Conservation (phyloP, 2,113 vertebrate species). For the Phasianus colchicus region DNA sequence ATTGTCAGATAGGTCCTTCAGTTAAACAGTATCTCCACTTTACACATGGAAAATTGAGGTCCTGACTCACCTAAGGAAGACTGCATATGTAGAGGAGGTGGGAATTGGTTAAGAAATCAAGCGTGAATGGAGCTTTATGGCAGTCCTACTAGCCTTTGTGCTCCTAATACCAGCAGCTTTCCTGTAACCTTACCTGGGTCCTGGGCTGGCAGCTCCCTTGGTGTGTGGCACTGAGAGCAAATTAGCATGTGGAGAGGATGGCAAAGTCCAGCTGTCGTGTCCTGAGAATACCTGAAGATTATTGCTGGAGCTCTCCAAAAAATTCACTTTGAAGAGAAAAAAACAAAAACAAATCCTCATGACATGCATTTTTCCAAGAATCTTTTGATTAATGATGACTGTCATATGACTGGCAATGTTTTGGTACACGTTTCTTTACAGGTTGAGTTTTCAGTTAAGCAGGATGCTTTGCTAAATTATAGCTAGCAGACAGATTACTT, state of each 20-base stretch:
- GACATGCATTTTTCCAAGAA: neutral
- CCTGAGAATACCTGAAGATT: slow-evolving; percentile 85
- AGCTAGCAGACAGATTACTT: neutral
- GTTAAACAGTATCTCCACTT: neutral
- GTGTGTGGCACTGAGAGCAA: slow-evolving; percentile 78
- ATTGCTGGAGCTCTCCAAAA: slow-evolving; percentile 80
- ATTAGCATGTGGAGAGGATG: slow-evolving; percentile 79
- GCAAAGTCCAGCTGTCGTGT: slow-evolving; percentile 86
- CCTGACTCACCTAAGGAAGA: neutral
- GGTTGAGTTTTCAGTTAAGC: neutral
- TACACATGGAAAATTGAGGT: neutral
- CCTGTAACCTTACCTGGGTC: slow-evolving; percentile 81
- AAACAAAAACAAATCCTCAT: slow-evolving; percentile 2
- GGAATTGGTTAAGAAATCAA: neutral
- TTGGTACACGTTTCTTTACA: neutral
- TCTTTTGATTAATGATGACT: neutral
- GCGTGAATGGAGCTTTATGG: neutral
- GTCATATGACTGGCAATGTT: neutral
- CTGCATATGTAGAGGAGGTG: neutral
- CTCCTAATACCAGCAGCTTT: neutral
- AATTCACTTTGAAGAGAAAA: slow-evolving; percentile 68
- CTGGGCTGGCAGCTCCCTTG: slow-evolving; percentile 71
- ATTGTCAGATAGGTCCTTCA: neutral
- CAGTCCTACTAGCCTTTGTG: neutral
- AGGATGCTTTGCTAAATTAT: neutral